These are phyloP conservation scores for Enteromius viviparus DNA, from an alignment of 2,797 vertebrate species.

Conservation along the genomic window DNA sequence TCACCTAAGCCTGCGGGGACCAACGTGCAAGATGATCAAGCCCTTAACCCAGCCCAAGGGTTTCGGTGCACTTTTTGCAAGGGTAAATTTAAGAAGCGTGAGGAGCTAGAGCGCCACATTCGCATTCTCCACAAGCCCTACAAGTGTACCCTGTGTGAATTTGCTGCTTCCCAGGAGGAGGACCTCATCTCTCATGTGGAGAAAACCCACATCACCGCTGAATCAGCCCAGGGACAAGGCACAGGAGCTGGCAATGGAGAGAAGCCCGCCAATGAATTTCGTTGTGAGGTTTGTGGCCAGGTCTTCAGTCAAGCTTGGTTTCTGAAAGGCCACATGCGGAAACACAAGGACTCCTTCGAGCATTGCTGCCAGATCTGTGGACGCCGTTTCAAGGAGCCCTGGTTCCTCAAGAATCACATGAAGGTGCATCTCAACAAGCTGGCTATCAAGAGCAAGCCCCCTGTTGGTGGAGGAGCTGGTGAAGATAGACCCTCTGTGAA, in stretches of 20 bases:
- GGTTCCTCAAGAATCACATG: conserved; percentile 99
- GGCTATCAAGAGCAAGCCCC: conserved; percentile 94
- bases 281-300: conserved; percentile 95
- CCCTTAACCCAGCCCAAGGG: conserved; percentile 83
- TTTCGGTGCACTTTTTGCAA: conserved; percentile 99
- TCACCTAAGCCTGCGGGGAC: conserved; percentile 87
- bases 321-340: conserved; percentile 98
- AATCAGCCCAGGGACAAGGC: conserved; percentile 90
- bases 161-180: conserved; percentile 95
- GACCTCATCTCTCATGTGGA: conserved; percentile 97
- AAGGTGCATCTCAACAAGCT: conserved; percentile 99
- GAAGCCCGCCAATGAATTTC: conserved; percentile 89
- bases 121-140: conserved; percentile 99
- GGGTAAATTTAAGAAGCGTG: conserved; percentile 98
- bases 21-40: conserved; percentile 85
- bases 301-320: conserved; percentile 99
- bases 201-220: conserved; percentile 96
- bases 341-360: conserved; percentile 99
- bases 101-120: conserved; percentile 96
- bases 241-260: conserved; percentile 77
- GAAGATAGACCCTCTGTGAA: conserved; percentile 85
- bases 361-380: conserved; percentile 99
- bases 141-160: conserved; percentile 97
- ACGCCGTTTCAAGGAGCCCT: conserved; percentile 97
- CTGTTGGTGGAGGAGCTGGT: conserved; percentile 77